phyloP scores from a whole-genome alignment of 2,888 invertebrate genomes.

The Shargacucullia verbasci region DNA sequence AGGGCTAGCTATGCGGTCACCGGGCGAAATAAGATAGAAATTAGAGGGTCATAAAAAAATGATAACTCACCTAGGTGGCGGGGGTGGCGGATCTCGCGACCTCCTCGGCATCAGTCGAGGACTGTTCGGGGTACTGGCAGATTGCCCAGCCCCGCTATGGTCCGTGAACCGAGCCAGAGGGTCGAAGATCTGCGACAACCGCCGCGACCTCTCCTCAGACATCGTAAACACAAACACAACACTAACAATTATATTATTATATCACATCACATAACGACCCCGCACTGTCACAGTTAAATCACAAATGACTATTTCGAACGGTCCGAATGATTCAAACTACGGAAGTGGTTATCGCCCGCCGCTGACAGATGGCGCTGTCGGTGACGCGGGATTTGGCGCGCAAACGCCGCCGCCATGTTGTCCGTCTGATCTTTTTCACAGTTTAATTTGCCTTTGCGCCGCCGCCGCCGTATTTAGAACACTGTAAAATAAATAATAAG shows the following conservation, averaged over 20 bases:
- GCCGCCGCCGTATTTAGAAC: constrained; percentile 75
- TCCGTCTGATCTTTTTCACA: constrained; percentile 80
- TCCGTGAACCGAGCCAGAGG: constrained; percentile 93
- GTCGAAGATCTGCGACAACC: constrained; percentile 95
- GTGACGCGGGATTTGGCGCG: constrained; percentile 79
- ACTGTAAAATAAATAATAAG: constrained; percentile 82
- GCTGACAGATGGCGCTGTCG: constrained; percentile 77
- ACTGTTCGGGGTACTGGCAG: constrained; percentile 92
- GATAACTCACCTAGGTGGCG: constrained; percentile 82
- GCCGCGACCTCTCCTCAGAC: constrained; percentile 92
- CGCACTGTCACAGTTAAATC: constrained; percentile 75
- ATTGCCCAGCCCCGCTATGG: constrained; percentile 88
- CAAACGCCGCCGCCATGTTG: constrained; percentile 80
- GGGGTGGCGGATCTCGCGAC: constrained; percentile 83
- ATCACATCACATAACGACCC: constrained; percentile 83
- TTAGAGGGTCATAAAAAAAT: neutral
- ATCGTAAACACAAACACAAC: constrained; percentile 81
- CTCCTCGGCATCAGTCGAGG: constrained; percentile 91
- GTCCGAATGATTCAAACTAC: constrained; percentile 77
- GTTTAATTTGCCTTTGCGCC: constrained; percentile 73
- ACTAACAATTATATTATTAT: constrained; percentile 67
- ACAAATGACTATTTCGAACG: constrained; percentile 82
- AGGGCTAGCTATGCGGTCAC: neutral
- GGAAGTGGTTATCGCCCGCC: constrained; percentile 68
- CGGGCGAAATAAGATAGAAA: too few species aligned